phyloP scores from a whole-genome alignment of 2,797 vertebrate genomes.

The Coranthus polyacanthus region DNA sequence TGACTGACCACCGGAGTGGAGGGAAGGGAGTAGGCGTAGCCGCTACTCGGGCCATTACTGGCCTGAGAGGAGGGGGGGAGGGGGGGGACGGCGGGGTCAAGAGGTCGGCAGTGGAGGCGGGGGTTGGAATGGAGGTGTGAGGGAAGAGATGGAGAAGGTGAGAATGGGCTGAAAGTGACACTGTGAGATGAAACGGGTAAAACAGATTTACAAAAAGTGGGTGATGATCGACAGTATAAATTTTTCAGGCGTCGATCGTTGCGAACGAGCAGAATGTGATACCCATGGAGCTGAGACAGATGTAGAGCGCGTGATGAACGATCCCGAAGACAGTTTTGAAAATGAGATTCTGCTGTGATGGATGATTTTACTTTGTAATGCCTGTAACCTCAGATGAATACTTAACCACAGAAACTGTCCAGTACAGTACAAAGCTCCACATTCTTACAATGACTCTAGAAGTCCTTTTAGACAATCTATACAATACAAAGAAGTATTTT shows the following conservation, averaged over 20 bases:
- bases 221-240: conserved; percentile 31
- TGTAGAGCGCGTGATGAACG: conserved; percentile 17
- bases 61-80: conserved; percentile 80
- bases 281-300: conserved; percentile 37
- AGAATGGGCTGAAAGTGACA: conserved; percentile 49
- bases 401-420: neutral
- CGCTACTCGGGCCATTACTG: conserved; percentile 91
- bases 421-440: neutral
- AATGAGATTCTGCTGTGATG: conserved; percentile 39
- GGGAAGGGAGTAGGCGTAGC: conserved; percentile 93
- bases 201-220: conserved; percentile 2
- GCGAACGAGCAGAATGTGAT: neutral
- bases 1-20: conserved; percentile 95
- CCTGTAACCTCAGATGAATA: neutral
- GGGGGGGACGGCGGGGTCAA: conserved; percentile 28
- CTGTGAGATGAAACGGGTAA: conserved; percentile 25
- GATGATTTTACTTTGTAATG: conserved; percentile 26
- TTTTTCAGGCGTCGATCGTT: conserved; percentile 3
- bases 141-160: conserved; percentile 48
- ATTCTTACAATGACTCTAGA: neutral
- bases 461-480: neutral
- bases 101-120: conserved; percentile 38
- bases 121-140: conserved; percentile 22
- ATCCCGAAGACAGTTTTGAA: neutral
- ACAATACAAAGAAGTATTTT: neutral